Base-by-base conservation (phyloP, 2,888 invertebrate genomes). In the Cataglyphis albicans region DNA sequence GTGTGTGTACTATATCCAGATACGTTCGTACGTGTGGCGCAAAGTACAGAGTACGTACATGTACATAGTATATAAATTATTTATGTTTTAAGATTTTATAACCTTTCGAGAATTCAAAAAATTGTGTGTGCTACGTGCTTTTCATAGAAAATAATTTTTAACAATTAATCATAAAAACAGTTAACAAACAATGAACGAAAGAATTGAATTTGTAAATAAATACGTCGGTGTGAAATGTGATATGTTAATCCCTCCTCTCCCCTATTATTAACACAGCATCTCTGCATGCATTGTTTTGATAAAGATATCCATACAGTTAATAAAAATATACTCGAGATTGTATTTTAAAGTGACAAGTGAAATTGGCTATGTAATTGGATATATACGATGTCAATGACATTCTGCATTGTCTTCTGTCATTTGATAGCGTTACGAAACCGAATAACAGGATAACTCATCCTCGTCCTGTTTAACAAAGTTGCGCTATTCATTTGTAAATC, bases 401-500 rank as follows among this genome's bases (percentile, higher is more conserved):
- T 67, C 55, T 76, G 41, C 25, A 25, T 55, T 68, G 41, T 67
- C 68, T 76, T 76, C 67, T 76, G 67, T 76, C 57, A 76, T 21
- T 57, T 68, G 76, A 76, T 76, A 76, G 29, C 32, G 55, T 76
- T 76, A 32, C 41, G 76, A 67, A 76, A 76, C 29, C 21, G 67
- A 67, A 76, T 76, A 76, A 76, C 41, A 15, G 68, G 57, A 76
- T 76, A 76, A 67, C 55, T 68, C 38, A 76, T 29, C 55, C 76
- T 55, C 41, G 65, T 25, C 57, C 76, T 76, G 41, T 67, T 76
- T 76, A 67, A 57, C 68, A 76, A 76, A 67, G 67, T 76, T 55
- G 3, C n/a, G 73, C 52, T 76, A 57, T 76, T 76, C 68, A 67
- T 67, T 76, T 76, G 68, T 76, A 76, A 76, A 68, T 76, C 76